These are phyloP conservation scores for Lethocerus indicus DNA, from an alignment of 1,140 invertebrate genomes.

Conservation along the genomic window DNA sequence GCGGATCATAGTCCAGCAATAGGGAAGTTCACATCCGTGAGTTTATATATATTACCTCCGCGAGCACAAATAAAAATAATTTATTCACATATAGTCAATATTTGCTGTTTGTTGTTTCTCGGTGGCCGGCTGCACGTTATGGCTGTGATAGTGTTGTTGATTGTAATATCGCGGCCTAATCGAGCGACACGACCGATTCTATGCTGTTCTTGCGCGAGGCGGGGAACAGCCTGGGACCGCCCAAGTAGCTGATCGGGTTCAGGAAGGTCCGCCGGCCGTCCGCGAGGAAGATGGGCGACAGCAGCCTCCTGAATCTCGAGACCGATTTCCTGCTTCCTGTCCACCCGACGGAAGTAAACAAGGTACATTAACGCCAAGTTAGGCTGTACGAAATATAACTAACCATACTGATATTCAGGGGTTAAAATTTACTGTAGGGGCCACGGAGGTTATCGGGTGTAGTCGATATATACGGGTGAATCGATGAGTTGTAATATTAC, in stretches of 20 bases:
- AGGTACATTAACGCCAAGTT: neutral
- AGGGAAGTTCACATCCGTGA: no score
- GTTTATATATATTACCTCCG: no score
- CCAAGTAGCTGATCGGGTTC: conserved; percentile 54
- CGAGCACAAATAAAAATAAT: no score
- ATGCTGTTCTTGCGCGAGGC: conserved; percentile 33
- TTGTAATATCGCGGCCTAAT: no score
- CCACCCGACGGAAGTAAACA: conserved; percentile 19
- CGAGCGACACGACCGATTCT: conserved; percentile 51
- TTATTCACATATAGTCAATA: no score
- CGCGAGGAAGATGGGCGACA: conserved; percentile 31
- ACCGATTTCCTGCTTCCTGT: conserved; percentile 6
- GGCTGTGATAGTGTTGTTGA: no score
- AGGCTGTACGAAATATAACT: neutral
- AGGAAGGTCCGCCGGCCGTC: conserved; percentile 37
- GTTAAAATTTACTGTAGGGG: neutral
- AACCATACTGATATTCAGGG: neutral
- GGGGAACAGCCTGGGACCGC: conserved; percentile 37
- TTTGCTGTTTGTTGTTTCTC: no score
- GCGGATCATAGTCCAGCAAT: no score
- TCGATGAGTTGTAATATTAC: no score
- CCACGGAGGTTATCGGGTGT: no score
- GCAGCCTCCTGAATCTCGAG: conserved; percentile 5
- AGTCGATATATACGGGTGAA: no score
- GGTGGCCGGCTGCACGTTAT: no score